Base-by-base conservation (phyloP, 2,888 invertebrate genomes). In the Linhomoeus sp. region DNA sequence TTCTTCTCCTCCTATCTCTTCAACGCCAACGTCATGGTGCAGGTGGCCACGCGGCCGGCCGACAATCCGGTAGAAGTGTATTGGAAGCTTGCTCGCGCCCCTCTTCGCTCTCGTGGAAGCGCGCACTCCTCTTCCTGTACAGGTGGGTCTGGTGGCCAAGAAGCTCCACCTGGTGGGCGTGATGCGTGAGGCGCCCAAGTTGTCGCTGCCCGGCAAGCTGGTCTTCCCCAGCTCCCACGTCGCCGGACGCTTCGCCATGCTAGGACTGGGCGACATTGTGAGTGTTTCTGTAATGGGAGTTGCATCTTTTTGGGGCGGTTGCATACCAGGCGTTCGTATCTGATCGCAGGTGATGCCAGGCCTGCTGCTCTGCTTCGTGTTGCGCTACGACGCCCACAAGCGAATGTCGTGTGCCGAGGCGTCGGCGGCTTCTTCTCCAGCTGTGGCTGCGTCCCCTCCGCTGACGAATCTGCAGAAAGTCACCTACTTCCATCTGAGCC, bases 1-100 rank as follows among this genome's bases (percentile, higher is more conserved):
- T 92, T 92, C 73, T 92, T 90, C 73, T 90, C 90, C 2, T 88
- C 88, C 0, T 90, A 90, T 67, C 86, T 92, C 66, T 92, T 92
- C 73, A 90, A 86, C 70, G 84, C 92, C 61, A 92, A 92, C 66
- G 92, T 92, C 55, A 92, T 92, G 92, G 90, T 92, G 54, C 90
- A 88, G 71, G 82, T 82, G 68, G 77, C 77, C 35, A 69, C 70
- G 15, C 55, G 68, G 51, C 68, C 70, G 43, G 70, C 70, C 35
- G 70, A 71, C 53, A 71, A 71, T 55, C 71, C 71, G 24, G 69
- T 70, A 12, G 12, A n/a, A n/a, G n/a, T n/a, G n/a, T n/a, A n/a
- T n/a, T n/a, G n/a, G n/a, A n/a, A n/a, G n/a, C n/a, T n/a, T n/a
- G n/a, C n/a, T n/a, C n/a, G n/a, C n/a, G n/a, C n/a, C n/a, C n/a